Base-by-base conservation (phyloP, 1,140 invertebrate species). In the Gryon sp. region DNA sequence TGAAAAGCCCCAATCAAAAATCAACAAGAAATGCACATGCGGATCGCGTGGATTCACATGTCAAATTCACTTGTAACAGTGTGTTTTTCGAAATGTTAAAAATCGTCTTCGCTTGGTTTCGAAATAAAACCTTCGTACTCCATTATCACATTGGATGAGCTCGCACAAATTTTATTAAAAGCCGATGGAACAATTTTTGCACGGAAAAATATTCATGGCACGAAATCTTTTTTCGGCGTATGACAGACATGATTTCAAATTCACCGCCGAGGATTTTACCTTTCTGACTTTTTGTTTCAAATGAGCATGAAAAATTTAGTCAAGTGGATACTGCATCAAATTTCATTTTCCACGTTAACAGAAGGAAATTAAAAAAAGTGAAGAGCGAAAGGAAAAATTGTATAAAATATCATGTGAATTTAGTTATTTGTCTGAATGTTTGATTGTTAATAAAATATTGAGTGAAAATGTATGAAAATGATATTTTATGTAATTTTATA, bases 401-500 rank as follows among this genome's bases (percentile, higher is more conserved):
- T 30, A 19, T 32, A 20, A 4, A 46, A 36, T 41, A 18, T 52
- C 2, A 14, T 14, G 30, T 4, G 6, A 0, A 55, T 20, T 50
- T 43, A 5, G 14, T 36, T 4, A 1, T 3, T n/a, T n/a, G n/a
- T n/a, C n/a, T n/a, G n/a, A n/a, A n/a, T n/a, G n/a, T n/a, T n/a
- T n/a, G n/a, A n/a, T n/a, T n/a, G n/a, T n/a, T n/a, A n/a, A n/a
- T n/a, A n/a, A n/a, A n/a, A n/a, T n/a, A n/a, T n/a, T n/a, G n/a
- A n/a, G n/a, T n/a, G n/a, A n/a, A n/a, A n/a, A n/a, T n/a, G n/a
- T n/a, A n/a, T n/a, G n/a, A n/a, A n/a, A n/a, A n/a, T n/a, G 16
- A 14, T 43, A 12, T 24, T 4, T 24, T 24, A 4, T 32, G 11
- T 34, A 76, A 57, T 55, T 50, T 36, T 59, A 30, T 86, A 91